A percentile compares a stretch with the other conserved stretches of the same genome.
phyloP scores from a whole-genome alignment of 2,888 invertebrate species.

The Cantharis nigra region DNA sequence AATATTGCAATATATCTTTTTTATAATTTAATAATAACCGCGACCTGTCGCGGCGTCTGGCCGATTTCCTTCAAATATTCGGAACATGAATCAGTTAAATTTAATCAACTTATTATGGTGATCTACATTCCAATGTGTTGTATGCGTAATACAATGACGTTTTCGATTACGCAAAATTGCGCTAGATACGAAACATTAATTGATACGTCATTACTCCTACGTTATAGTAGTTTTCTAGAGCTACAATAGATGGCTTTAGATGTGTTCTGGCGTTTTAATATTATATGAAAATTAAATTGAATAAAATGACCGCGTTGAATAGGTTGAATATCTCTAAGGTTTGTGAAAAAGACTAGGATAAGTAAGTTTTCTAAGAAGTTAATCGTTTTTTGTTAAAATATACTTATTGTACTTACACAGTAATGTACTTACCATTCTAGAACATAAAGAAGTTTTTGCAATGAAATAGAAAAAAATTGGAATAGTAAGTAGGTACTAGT shows the following conservation, averaged over 20 bases:
- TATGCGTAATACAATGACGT: neutral
- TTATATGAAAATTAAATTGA: neutral
- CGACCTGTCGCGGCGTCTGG: neutral
- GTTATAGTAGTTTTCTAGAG: neutral
- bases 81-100: slow-evolving; percentile 13
- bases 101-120: neutral
- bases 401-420: too few species aligned
- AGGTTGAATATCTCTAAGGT: too few species aligned
- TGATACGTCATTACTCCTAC: neutral
- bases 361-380: too few species aligned
- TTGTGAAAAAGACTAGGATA: too few species aligned
- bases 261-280: neutral
- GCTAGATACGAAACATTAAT: neutral
- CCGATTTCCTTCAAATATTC: slow-evolving; percentile 11
- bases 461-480: too few species aligned
- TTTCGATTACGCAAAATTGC: neutral
- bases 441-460: too few species aligned
- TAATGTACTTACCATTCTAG: too few species aligned
- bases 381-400: too few species aligned
- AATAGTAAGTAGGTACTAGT: too few species aligned
- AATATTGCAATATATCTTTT: slow-evolving; percentile 9
- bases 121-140: neutral
- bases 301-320: neutral
- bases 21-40: neutral
- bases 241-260: neutral